A percentile compares a stretch with the other conserved stretches of the same genome.
Conservation (phyloP, 1,140 invertebrate species). For the Cyclina sinensis region DNA sequence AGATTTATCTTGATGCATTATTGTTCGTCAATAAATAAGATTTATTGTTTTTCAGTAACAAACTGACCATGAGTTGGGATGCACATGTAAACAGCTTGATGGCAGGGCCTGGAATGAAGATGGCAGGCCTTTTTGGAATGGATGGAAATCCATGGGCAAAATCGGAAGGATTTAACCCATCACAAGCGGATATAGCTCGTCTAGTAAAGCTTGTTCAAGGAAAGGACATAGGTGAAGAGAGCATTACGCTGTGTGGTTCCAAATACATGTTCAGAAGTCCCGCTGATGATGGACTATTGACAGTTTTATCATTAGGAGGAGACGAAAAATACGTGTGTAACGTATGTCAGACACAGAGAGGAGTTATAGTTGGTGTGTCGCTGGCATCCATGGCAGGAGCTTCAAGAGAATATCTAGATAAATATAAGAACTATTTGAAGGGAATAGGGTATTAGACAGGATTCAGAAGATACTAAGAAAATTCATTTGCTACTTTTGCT, state of each 20-base stretch:
- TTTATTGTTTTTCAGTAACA: background rate
- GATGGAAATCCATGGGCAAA: conserved; percentile 51
- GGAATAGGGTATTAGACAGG: conserved; percentile 40
- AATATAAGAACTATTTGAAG: conserved; percentile 63
- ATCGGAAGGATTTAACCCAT: conserved; percentile 42
- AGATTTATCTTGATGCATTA: too few species aligned
- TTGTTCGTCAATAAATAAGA: too few species aligned
- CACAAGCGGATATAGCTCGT: conserved; percentile 11
- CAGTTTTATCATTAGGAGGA: conserved; percentile 42
- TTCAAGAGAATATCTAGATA: conserved; percentile 54
- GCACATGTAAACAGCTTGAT: conserved; percentile 49
- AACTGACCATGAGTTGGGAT: conserved; percentile 42
- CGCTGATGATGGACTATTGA: conserved; percentile 53
- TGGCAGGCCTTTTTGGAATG: conserved; percentile 45
- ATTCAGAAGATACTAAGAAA: too few species aligned
- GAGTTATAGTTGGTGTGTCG: conserved; percentile 41
- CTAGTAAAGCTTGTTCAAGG: conserved; percentile 52
- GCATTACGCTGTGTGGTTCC: conserved; percentile 49
- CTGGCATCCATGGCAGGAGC: conserved; percentile 21
- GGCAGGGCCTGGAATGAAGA: conserved; percentile 48
- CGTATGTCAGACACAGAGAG: conserved; percentile 27
- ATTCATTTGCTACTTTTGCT: too few species aligned
- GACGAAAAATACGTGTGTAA: conserved; percentile 59
- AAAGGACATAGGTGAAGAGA: conserved; percentile 37
- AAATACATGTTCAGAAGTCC: conserved; percentile 62